Percentiles rank a stretch among this genome's conserved stretches.
These are phyloP conservation scores for Hemitrygon akajei DNA, from an alignment of 2,797 vertebrate species.

Conservation along the genomic window DNA sequence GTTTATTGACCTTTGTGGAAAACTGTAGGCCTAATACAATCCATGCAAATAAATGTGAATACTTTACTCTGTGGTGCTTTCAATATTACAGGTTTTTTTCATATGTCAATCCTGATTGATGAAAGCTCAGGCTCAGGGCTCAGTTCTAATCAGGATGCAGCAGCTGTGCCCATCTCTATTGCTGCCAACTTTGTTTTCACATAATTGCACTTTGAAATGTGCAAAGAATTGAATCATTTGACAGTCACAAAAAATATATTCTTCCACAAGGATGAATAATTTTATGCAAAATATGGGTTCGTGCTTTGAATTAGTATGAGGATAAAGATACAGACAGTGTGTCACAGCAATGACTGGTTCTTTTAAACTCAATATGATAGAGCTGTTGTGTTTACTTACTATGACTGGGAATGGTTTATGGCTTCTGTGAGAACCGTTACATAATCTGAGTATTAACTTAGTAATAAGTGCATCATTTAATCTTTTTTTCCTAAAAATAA, in stretches of 20 bases:
- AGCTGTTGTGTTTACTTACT: background rate
- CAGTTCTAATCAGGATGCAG: conserved; percentile 3
- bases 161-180: conserved; percentile 8
- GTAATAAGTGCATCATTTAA: no score
- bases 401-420: background rate
- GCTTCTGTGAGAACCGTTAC: background rate
- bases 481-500: background rate
- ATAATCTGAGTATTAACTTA: background rate
- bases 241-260: conserved; percentile 7
- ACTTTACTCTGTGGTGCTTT: background rate
- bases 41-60: background rate
- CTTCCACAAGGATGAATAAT: background rate
- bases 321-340: background rate
- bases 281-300: background rate
- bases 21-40: background rate
- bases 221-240: conserved; percentile 35
- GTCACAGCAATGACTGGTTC: background rate
- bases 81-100: background rate
- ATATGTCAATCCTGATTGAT: background rate
- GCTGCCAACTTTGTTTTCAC: conserved; percentile 12
- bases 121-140: background rate
- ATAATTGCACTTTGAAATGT: conserved; percentile 37
- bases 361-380: background rate
- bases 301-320: background rate
- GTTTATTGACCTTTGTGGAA: no score